A percentile compares a stretch with the other conserved stretches of the same genome.
Conservation (phyloP, 2,888 invertebrate genomes). For the Spodoptera littoralis region DNA sequence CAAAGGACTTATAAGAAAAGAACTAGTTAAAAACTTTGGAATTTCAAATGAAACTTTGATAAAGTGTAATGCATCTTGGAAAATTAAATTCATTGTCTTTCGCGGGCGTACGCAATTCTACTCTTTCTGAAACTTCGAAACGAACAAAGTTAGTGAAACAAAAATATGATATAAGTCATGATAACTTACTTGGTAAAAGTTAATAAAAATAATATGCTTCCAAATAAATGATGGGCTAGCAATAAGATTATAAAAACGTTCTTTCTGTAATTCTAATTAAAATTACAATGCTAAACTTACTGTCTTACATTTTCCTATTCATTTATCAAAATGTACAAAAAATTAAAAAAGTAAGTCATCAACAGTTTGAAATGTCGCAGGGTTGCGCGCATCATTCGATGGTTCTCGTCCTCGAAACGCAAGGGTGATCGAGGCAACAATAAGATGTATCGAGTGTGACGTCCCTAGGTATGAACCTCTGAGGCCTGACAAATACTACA, state of each 20-base stretch:
- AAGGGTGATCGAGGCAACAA: slow-evolving; percentile 87
- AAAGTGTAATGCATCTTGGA: slow-evolving; percentile 22
- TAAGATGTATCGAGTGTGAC: slow-evolving; percentile 90
- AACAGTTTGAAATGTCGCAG: slow-evolving; percentile 55
- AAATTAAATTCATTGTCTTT: slow-evolving; percentile 17
- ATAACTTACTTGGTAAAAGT: too few species aligned
- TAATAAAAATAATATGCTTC: too few species aligned
- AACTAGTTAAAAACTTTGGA: slow-evolving; percentile 30
- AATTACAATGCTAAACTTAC: too few species aligned
- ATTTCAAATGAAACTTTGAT: slow-evolving; percentile 20
- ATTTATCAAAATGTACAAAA: not conserved
- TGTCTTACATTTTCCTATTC: too few species aligned
- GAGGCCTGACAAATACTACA: slow-evolving; percentile 88
- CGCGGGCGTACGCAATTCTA: slow-evolving; percentile 1
- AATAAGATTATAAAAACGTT: too few species aligned
- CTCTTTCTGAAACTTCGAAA: not conserved
- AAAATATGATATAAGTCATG: too few species aligned
- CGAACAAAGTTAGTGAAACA: not conserved
- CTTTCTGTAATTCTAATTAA: too few species aligned
- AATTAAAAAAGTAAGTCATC: not conserved
- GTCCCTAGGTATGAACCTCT: slow-evolving; percentile 90
- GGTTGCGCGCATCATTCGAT: slow-evolving; percentile 88
- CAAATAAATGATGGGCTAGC: slow-evolving; percentile 10
- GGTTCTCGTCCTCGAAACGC: slow-evolving; percentile 87
- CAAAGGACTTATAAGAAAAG: slow-evolving; percentile 10